Evolutionary conservation across 2,113 vertebrate genomes (phyloP).

Genomic region (Gopherus evgoodei): DNA sequence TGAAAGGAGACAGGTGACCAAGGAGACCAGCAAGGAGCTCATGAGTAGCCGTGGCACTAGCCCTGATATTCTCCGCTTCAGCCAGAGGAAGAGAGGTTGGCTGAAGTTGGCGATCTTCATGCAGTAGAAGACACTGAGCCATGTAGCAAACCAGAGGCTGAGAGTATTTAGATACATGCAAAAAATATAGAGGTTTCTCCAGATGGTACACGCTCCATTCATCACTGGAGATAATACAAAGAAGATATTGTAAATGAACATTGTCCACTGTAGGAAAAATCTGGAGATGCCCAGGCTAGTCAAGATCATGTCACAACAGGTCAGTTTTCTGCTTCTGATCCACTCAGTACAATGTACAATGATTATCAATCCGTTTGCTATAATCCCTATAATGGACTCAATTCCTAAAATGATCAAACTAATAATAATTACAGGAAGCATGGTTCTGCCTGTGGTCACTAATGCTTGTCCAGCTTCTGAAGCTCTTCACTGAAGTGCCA

Average conservation of each 20-base stretch:
- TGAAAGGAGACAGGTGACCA: fast-evolving
- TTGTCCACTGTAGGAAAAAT: background rate
- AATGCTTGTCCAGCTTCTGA: background rate
- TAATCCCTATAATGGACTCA: background rate
- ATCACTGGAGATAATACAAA: fast-evolving
- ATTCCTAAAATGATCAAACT: background rate
- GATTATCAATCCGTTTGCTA: conserved; percentile 39
- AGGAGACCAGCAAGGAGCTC: background rate
- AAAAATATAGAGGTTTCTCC: fast-evolving
- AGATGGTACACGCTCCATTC: fast-evolving
- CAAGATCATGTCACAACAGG: conserved; percentile 13
- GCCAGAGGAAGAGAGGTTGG: conserved; percentile 9
- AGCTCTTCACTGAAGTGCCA: background rate
- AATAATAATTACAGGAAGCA: background rate
- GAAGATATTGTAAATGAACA: fast-evolving
- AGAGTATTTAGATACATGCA: background rate
- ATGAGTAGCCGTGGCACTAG: conserved; percentile 40
- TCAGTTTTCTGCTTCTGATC: background rate
- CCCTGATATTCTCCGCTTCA: conserved; percentile 54
- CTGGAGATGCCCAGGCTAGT: conserved; percentile 33
- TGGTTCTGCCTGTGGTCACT: background rate
- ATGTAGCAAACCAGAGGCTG: conserved; percentile 48
- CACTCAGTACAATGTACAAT: background rate
- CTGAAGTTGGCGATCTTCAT: conserved; percentile 40
- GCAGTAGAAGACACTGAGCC: conserved; percentile 63